Conservation (phyloP, 2,888 invertebrate species). For the Protula sp. region DNA sequence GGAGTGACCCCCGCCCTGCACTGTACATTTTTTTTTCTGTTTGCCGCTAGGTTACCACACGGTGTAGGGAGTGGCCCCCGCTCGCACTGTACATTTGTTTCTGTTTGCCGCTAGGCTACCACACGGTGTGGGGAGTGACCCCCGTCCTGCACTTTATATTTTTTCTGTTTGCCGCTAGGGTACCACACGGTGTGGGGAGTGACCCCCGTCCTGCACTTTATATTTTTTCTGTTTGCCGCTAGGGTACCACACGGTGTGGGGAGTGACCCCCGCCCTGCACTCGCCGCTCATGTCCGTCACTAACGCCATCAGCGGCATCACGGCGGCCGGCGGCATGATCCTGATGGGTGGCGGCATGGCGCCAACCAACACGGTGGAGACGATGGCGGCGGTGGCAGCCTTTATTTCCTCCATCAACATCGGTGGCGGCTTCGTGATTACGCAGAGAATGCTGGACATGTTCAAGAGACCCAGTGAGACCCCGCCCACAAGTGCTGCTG, state of each 20-base stretch:
- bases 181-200: slow-evolving; percentile 92
- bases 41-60: no score
- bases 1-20: slow-evolving; percentile 85
- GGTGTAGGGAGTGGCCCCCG: no score
- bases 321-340: slow-evolving; percentile 82
- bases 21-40: no score
- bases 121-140: slow-evolving; percentile 75
- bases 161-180: slow-evolving; percentile 54
- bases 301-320: slow-evolving; percentile 85
- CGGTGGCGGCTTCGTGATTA: slow-evolving; percentile 83
- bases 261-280: slow-evolving; percentile 83
- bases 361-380: slow-evolving; percentile 66
- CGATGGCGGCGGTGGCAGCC: slow-evolving; percentile 74
- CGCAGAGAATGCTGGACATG: slow-evolving; percentile 88
- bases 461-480: slow-evolving; percentile 63
- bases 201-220: slow-evolving; percentile 56
- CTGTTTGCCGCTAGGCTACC: no score
- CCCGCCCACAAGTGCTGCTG: no score
- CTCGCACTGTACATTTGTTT: no score
- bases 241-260: slow-evolving; percentile 86
- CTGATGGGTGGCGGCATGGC: slow-evolving; percentile 78
- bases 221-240: slow-evolving; percentile 4
- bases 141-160: background rate
- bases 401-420: slow-evolving; percentile 85
- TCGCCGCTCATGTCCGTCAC: slow-evolving; percentile 90